Evolutionary conservation across 2,113 vertebrate species (phyloP), one percentile per base, ranked within the genome.

Genomic region (Ursus arctos): DNA sequence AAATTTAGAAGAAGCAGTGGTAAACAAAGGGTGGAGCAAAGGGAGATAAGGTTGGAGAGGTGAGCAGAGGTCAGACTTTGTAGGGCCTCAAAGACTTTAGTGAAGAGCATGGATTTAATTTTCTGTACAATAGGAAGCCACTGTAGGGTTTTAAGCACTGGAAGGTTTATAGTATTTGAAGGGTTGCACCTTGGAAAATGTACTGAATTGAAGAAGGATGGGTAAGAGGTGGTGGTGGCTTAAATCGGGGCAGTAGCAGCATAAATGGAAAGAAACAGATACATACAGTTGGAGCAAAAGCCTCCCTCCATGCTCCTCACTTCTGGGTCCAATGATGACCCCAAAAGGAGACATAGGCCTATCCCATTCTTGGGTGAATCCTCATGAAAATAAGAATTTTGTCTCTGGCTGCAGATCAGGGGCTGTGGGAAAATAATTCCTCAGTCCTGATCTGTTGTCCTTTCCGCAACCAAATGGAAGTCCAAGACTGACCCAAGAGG

Each of bases 371-470:
- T 69, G 14, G 69, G 21, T 57, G 55, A 90, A 76, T 82, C 13
- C n/a, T 88, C 55, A 28, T 57, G 18, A 72, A 91, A 97, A 89
- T 22, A 74, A 97, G 67, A 93, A 94, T 36, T 69, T 77, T 69
- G 51, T 69, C 88, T 96, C 59, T 85, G 57, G 31, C 71, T 89
- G 77, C 63, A 47, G 40, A 18, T 79, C 26, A 51, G 63, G 43
- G 67, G 21, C 28, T 67, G 33, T 33, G 65, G 7, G 36, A 95
- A 93, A 79, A 40, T 15, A 57, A 55, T n/a, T 15, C 43, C 22
- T 82, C 19, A 43, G 1, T 43, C 57, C 55, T 92, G 26, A 81
- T 63, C 76, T 61, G 33, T 59, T 55, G 24, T 71, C 61, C 59
- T 80, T 94, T 74, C 31, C 33, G 49, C 53, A 87, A 67, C 4